phyloP scores from a whole-genome alignment of 1,140 invertebrate species.

The Drosophila arizonae region DNA sequence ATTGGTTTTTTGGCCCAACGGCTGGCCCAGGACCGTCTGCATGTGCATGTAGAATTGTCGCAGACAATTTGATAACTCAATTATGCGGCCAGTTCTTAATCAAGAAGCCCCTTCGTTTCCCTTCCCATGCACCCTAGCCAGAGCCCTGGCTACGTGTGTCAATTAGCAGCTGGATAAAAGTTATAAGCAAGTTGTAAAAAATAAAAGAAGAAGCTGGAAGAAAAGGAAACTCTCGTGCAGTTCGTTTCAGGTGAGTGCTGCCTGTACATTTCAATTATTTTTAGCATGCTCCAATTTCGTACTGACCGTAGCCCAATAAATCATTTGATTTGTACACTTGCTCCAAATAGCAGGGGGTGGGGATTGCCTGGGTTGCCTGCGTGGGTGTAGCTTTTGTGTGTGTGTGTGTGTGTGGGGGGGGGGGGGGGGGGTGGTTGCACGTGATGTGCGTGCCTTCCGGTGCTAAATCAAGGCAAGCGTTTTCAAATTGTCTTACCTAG shows the following conservation, averaged over 20 bases:
- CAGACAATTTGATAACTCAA: constrained; percentile 42
- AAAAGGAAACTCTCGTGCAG: background rate
- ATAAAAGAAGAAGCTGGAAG: background rate
- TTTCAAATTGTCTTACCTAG: constrained; percentile 77
- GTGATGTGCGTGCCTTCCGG: constrained; percentile 79
- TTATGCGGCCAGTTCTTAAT: constrained; percentile 35
- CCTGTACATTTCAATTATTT: constrained; percentile 76
- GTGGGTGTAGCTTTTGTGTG: too few species aligned
- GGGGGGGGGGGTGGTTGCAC: constrained; percentile 18
- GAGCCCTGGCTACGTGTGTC: constrained; percentile 28
- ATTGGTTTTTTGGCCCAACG: constrained; percentile 1
- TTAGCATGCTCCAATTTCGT: constrained; percentile 53
- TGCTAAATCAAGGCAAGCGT: constrained; percentile 76
- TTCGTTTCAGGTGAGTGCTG: constrained; percentile 2
- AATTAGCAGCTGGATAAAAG: constrained; percentile 43
- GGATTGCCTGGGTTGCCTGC: background rate
- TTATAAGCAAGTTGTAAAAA: constrained; percentile 19
- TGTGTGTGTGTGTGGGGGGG: too few species aligned
- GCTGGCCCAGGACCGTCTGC: background rate
- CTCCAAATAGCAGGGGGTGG: constrained; percentile 8
- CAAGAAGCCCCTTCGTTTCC: background rate
- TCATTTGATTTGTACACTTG: constrained; percentile 78
- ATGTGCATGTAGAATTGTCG: constrained; percentile 13
- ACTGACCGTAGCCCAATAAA: constrained; percentile 61
- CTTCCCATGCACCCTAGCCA: background rate